These are phyloP conservation scores for Platypus cylindrus DNA, from an alignment of 2,888 invertebrate genomes.

Conservation along the genomic window DNA sequence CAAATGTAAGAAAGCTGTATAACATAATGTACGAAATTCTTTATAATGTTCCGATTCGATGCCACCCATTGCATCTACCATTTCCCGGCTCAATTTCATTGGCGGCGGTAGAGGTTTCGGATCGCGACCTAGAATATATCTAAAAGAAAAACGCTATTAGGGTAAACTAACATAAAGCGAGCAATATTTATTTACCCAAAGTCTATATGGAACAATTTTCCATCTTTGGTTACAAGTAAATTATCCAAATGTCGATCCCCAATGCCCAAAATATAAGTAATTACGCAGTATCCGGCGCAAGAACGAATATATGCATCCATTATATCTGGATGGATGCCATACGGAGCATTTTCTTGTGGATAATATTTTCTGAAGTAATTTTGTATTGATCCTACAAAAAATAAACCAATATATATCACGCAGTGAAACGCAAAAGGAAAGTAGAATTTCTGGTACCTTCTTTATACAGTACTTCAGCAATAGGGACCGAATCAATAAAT, in stretches of 20 bases:
- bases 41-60: slow-evolving; percentile 84
- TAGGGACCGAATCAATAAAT: slow-evolving; percentile 84
- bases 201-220: slow-evolving; percentile 92
- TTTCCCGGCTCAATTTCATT: slow-evolving; percentile 97
- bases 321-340: slow-evolving; percentile 83
- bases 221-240: slow-evolving; percentile 77
- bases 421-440: not conserved
- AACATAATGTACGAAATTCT: slow-evolving; percentile 87
- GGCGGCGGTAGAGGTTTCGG: slow-evolving; percentile 98
- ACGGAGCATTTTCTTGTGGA: slow-evolving; percentile 76
- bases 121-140: slow-evolving; percentile 77
- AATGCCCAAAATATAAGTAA: slow-evolving; percentile 93
- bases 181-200: slow-evolving; percentile 57
- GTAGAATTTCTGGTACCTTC: slow-evolving; percentile 51
- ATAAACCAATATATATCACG: not conserved
- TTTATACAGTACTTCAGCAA: slow-evolving; percentile 78
- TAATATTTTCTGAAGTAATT: slow-evolving; percentile 87
- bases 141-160: slow-evolving; percentile 3
- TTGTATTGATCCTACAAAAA: slow-evolving; percentile 58
- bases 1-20: slow-evolving; percentile 90
- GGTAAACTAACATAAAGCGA: not conserved
- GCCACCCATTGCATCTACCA: slow-evolving; percentile 97
- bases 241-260: slow-evolving; percentile 98
- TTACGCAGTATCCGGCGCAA: slow-evolving; percentile 96
- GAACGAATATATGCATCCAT: slow-evolving; percentile 96